These are phyloP conservation scores for Avahi laniger DNA, from an alignment of 2,797 vertebrate genomes.

Conservation along the genomic window DNA sequence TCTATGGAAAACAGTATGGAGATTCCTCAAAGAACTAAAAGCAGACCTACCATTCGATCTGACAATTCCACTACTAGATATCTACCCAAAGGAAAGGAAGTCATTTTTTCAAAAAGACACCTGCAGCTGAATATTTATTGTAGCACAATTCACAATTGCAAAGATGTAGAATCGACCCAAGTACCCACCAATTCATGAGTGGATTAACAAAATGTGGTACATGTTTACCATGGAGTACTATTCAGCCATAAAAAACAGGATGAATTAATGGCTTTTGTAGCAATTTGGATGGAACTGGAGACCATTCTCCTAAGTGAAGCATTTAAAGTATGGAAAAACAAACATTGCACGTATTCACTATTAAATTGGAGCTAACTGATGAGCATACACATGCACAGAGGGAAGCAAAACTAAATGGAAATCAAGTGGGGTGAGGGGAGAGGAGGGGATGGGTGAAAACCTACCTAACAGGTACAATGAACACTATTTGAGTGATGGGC, in stretches of 20 bases:
- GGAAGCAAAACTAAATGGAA: background rate
- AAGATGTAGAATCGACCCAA: background rate
- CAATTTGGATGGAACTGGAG: background rate
- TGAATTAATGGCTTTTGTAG: background rate
- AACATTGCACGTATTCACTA: background rate
- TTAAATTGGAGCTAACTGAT: background rate
- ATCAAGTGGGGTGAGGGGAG: background rate
- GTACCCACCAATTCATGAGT: background rate
- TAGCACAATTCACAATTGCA: background rate
- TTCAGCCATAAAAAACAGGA: background rate
- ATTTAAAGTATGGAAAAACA: background rate
- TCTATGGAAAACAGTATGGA: background rate
- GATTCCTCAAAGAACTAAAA: background rate
- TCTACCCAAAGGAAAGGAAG: background rate
- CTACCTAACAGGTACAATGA: background rate
- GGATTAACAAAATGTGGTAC: background rate
- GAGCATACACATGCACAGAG: background rate
- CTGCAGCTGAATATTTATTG: background rate
- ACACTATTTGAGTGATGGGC: background rate
- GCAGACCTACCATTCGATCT: background rate
- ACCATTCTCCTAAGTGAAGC: background rate
- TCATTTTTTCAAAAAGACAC: background rate
- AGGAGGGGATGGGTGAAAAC: background rate
- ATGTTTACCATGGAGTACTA: background rate
- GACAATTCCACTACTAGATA: background rate